phyloP scores from a whole-genome alignment of 1,140 invertebrate species.

The Bombus superbus region DNA sequence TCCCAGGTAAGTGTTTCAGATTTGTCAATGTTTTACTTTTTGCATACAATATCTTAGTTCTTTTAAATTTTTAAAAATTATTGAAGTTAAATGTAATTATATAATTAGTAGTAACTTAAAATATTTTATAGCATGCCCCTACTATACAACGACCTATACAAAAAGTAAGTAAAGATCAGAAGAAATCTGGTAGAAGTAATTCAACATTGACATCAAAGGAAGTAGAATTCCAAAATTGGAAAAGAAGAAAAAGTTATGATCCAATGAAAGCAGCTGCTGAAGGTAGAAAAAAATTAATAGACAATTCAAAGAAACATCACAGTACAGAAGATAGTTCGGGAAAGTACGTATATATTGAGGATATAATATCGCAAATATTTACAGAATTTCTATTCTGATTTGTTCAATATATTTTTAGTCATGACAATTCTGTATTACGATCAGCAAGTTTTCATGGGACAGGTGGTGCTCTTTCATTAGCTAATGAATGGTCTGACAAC shows the following conservation, averaged over 20 bases:
- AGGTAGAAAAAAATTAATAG: constrained; percentile 85
- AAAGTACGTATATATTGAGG: constrained; percentile 51
- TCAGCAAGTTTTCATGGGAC: constrained; percentile 84
- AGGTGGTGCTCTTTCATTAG: constrained; percentile 72
- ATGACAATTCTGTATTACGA: constrained; percentile 81
- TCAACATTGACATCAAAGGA: constrained; percentile 87
- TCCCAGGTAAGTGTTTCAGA: constrained; percentile 51
- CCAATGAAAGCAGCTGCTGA: constrained; percentile 94
- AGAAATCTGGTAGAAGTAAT: constrained; percentile 83
- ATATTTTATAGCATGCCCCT: constrained; percentile 51
- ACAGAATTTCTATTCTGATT: neutral
- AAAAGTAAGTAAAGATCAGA: constrained; percentile 68
- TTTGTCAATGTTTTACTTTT: neutral
- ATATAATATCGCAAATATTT: constrained; percentile 6
- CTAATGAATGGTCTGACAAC: constrained; percentile 74
- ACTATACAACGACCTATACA: constrained; percentile 55
- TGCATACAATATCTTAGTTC: neutral
- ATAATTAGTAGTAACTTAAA: constrained; percentile 8
- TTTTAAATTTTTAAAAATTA: constrained; percentile 5
- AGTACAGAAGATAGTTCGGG: constrained; percentile 68
- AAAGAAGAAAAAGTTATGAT: constrained; percentile 94
- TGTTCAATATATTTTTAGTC: constrained; percentile 65
- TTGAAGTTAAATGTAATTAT: constrained; percentile 3
- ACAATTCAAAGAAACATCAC: constrained; percentile 77
- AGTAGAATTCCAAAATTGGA: constrained; percentile 96